A percentile compares a stretch with the other conserved stretches of the same genome.
Evolutionary conservation across 2,888 invertebrate species (phyloP).

Genomic region (Pandemis cinnamomeana): DNA sequence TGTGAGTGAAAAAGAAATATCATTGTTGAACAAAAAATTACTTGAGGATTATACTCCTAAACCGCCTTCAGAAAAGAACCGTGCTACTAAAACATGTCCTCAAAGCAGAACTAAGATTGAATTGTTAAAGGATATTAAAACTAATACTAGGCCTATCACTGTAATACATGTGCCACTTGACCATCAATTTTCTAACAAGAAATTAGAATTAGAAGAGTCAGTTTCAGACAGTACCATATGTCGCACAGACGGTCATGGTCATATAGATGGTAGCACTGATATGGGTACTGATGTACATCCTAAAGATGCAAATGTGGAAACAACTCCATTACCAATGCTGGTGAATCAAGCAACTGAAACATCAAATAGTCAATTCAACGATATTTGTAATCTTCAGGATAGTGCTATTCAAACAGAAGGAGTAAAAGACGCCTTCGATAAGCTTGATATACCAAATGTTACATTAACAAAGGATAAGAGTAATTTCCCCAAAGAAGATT

Average conservation of each 20-base stretch:
- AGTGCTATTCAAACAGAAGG: conserved; percentile 55
- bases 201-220: conserved; percentile 28
- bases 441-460: conserved; percentile 76
- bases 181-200: conserved; percentile 47
- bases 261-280: conserved; percentile 51
- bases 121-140: conserved; percentile 53
- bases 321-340: conserved; percentile 53
- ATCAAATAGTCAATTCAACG: conserved; percentile 50
- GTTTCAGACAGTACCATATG: conserved; percentile 18
- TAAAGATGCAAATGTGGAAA: conserved; percentile 57
- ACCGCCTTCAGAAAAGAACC: conserved; percentile 50
- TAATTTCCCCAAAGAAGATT: conserved; percentile 58
- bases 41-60: conserved; percentile 50
- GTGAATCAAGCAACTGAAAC: conserved; percentile 60
- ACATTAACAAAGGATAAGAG: conserved; percentile 68
- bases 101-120: conserved; percentile 49
- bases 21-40: conserved; percentile 54
- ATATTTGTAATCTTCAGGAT: conserved; percentile 50
- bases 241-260: conserved; percentile 29
- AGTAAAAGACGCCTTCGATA: conserved; percentile 63
- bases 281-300: conserved; percentile 48
- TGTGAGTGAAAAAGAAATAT: conserved; percentile 59
- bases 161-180: conserved; percentile 68
- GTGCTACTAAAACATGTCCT: conserved; percentile 44
- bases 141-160: conserved; percentile 53